Percentiles rank a stretch among this genome's conserved stretches.
phyloP scores from a whole-genome alignment of 2,888 invertebrate genomes.

The Heliconius charithonia region DNA sequence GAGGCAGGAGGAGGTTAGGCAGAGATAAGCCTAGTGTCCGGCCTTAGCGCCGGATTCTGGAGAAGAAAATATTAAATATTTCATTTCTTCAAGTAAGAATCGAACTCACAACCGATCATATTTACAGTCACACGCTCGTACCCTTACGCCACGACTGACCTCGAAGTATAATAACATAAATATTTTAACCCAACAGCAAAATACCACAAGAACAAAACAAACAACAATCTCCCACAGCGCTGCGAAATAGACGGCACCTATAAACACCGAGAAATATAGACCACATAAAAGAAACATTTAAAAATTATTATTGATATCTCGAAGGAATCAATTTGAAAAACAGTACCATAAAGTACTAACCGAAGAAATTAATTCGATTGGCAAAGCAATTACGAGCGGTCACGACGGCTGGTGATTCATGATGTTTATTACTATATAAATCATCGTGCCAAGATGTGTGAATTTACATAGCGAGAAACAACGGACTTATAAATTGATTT shows the following conservation, averaged over 20 bases:
- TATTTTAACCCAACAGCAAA: conserved; percentile 6
- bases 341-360: conserved; percentile 75
- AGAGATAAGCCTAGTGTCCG: too few species aligned
- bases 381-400: conserved; percentile 79
- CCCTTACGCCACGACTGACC: too few species aligned
- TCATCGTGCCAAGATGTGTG: conserved; percentile 65
- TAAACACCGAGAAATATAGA: conserved; percentile 52
- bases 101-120: too few species aligned
- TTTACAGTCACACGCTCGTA: too few species aligned
- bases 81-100: too few species aligned
- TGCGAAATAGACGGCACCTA: conserved; percentile 35
- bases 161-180: too few species aligned
- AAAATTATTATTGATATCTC: conserved; percentile 68
- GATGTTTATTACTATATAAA: conserved; percentile 71
- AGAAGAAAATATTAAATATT: too few species aligned
- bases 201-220: conserved; percentile 45
- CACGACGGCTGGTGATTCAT: conserved; percentile 79
- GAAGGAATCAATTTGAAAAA: conserved; percentile 78
- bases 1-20: too few species aligned
- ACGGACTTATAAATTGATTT: conserved; percentile 55
- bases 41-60: too few species aligned
- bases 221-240: conserved; percentile 32
- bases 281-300: conserved; percentile 55
- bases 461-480: conserved; percentile 70
- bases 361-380: conserved; percentile 80